phyloP scores from a whole-genome alignment of 2,797 vertebrate species.

The Strix occidentalis region DNA sequence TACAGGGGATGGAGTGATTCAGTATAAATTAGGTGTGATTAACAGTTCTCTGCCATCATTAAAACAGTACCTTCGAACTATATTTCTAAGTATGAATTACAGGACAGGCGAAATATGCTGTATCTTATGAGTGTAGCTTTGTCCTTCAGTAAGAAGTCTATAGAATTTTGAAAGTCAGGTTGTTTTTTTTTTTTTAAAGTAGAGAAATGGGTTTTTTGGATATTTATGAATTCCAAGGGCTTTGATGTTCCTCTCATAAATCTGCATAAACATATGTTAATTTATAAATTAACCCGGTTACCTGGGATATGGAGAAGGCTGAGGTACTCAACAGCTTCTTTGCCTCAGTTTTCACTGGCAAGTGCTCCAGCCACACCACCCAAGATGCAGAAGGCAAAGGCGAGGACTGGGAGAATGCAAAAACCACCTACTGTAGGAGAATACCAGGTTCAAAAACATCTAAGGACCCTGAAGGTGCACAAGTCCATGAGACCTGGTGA shows the following conservation, averaged over 20 bases:
- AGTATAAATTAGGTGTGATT: not conserved
- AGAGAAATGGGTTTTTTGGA: not conserved
- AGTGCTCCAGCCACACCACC: too few species aligned
- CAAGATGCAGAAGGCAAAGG: too few species aligned
- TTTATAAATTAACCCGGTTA: not conserved
- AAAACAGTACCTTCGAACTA: not conserved
- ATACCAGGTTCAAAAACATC: too few species aligned
- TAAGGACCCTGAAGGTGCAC: too few species aligned
- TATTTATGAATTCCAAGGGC: not conserved
- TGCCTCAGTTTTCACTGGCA: too few species aligned
- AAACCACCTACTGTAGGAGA: too few species aligned
- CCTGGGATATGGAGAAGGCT: too few species aligned
- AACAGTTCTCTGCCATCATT: not conserved
- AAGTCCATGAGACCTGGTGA: too few species aligned
- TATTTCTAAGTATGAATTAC: not conserved
- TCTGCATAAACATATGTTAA: not conserved
- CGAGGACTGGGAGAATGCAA: too few species aligned
- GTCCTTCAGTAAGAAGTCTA: not conserved
- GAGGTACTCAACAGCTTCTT: too few species aligned
- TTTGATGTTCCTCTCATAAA: not conserved
- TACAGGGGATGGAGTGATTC: not conserved
- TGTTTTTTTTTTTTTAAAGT: not conserved
- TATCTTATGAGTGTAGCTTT: not conserved
- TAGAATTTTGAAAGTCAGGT: not conserved
- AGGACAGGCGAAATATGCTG: not conserved